Evolutionary conservation across 2,797 vertebrate species (phyloP).

Genomic region (Enteromius trimaculatus): DNA sequence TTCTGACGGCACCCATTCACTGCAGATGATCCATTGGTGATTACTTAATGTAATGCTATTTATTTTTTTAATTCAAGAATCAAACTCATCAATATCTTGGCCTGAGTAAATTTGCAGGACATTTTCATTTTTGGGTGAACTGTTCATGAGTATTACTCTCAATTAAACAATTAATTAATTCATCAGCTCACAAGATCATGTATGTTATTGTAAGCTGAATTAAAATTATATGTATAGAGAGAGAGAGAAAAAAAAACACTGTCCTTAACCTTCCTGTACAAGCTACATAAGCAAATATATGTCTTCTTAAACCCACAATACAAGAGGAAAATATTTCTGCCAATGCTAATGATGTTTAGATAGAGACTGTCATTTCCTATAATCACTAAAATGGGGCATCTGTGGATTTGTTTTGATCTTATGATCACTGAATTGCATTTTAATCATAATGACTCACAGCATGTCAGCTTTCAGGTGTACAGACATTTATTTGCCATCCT

Average conservation of each 20-base stretch:
- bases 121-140: neutral
- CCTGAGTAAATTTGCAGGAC: neutral
- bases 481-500: constrained; percentile 37
- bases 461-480: constrained; percentile 40
- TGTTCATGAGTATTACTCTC: neutral
- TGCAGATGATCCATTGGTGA: neutral
- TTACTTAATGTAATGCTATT: neutral
- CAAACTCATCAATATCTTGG: neutral
- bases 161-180: too few species aligned
- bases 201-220: neutral
- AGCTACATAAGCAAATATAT: neutral
- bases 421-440: constrained; percentile 40
- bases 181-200: neutral
- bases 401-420: constrained; percentile 26
- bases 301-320: neutral
- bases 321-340: constrained; percentile 13
- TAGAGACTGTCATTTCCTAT: constrained; percentile 39
- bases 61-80: neutral
- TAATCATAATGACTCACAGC: constrained; percentile 40
- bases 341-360: constrained; percentile 48
- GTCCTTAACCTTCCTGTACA: neutral
- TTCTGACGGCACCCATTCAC: neutral
- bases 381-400: constrained; percentile 36
- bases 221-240: neutral
- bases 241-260: neutral